Conservation (phyloP, 2,113 vertebrate genomes). For the Prinia subflava region DNA sequence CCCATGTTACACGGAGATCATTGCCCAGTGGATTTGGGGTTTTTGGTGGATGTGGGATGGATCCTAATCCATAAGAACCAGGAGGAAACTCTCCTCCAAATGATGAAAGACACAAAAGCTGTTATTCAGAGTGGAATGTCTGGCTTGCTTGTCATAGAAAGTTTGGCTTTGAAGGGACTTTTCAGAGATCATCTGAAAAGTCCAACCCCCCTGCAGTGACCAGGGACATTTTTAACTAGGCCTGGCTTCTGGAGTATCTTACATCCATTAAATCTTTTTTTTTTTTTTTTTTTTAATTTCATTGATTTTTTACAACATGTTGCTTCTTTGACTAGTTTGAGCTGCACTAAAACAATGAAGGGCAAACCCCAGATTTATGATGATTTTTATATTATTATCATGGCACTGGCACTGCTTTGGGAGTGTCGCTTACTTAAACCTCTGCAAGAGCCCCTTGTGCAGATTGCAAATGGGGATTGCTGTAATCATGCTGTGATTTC, state of each 20-base stretch:
- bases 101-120: not conserved
- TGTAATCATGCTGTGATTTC: not conserved
- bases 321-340: not conserved
- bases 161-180: not conserved
- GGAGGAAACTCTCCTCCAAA: not conserved
- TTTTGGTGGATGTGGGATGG: not conserved
- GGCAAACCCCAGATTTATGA: not conserved
- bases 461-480: not conserved
- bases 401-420: not conserved
- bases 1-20: fast-evolving
- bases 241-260: not conserved
- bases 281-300: too few relatives aligned
- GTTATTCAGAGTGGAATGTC: not conserved
- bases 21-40: fast-evolving
- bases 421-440: not conserved
- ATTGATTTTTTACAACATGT: not conserved
- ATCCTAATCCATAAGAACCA: not conserved
- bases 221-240: not conserved
- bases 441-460: not conserved
- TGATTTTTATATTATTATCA: fast-evolving
- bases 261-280: not conserved
- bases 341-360: not conserved
- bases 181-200: not conserved
- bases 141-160: not conserved
- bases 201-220: not conserved